Conservation (phyloP, 2,888 invertebrate species). For the Euplagia quadripunctaria region DNA sequence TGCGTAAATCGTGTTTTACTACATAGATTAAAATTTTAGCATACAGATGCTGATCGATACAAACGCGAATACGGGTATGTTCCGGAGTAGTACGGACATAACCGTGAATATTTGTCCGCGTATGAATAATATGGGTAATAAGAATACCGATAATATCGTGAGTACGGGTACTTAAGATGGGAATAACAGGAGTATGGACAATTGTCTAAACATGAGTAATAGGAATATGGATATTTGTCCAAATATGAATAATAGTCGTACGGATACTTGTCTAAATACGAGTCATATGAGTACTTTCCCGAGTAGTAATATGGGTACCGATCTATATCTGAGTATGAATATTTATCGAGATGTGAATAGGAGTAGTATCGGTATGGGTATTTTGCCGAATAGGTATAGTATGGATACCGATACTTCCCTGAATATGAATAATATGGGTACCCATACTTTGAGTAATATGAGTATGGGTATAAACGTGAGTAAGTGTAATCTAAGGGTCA, state of each 20-base stretch:
- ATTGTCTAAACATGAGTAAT: slow-evolving; percentile 6
- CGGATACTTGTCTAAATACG: slow-evolving; percentile 13
- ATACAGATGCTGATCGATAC: slow-evolving; percentile 9
- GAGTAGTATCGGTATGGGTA: slow-evolving; percentile 5
- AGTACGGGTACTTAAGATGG: slow-evolving; percentile 1
- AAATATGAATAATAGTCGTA: slow-evolving; percentile 17
- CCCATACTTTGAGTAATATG: slow-evolving; percentile 2
- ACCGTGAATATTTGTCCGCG: slow-evolving; percentile 3
- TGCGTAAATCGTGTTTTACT: not conserved
- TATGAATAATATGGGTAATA: slow-evolving; percentile 7
- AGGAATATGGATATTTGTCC: slow-evolving; percentile 14
- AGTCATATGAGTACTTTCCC: not conserved
- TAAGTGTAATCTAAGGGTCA: slow-evolving; percentile 21
- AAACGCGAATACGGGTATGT: slow-evolving; percentile 16
- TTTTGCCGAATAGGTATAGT: slow-evolving; percentile 8
- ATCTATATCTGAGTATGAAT: not conserved
- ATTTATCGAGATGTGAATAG: slow-evolving; percentile 4
- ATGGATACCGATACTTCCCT: slow-evolving; percentile 13
- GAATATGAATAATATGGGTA: slow-evolving; percentile 18
- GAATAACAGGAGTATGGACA: slow-evolving; percentile 7
- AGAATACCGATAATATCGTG: slow-evolving; percentile 16
- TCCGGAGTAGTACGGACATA: slow-evolving; percentile 14
- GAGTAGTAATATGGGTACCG: slow-evolving; percentile 2
- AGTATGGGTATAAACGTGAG: slow-evolving; percentile 16
- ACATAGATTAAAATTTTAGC: not conserved